phyloP scores from a whole-genome alignment of 2,113 vertebrate genomes.

The Uria lomvia region DNA sequence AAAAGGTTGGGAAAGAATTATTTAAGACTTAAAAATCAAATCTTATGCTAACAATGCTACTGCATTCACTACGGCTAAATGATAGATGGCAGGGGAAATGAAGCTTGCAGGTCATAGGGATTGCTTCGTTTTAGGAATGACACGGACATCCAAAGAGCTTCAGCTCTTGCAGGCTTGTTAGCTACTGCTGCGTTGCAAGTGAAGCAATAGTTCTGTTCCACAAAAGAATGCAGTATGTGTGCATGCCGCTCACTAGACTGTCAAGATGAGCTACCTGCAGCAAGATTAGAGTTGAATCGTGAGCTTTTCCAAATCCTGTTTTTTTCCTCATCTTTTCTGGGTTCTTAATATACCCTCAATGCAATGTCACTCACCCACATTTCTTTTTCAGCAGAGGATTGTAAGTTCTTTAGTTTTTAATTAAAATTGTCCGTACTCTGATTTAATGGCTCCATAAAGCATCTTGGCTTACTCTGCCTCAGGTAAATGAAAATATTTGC shows the following conservation, averaged over 20 bases:
- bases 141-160: background rate
- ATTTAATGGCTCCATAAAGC: slow-evolving; percentile 59
- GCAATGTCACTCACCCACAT: background rate
- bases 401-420: slow-evolving; percentile 53
- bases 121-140: background rate
- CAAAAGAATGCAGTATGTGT: background rate
- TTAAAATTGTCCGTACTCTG: slow-evolving; percentile 43
- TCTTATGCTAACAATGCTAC: fast-evolving
- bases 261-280: background rate
- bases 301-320: background rate
- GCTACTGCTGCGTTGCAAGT: background rate
- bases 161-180: background rate
- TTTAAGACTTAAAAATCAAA: background rate
- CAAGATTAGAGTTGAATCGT: background rate
- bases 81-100: background rate
- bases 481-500: slow-evolving; percentile 72
- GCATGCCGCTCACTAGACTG: background rate
- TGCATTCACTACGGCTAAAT: background rate
- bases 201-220: background rate
- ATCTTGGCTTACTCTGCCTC: slow-evolving; percentile 36
- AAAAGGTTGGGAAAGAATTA: background rate
- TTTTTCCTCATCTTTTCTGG: background rate
- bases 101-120: background rate
- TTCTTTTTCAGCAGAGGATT: background rate
- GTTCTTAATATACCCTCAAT: background rate